These are phyloP conservation scores for Drosophila melanosoma DNA, from an alignment of 2,888 invertebrate genomes.

Conservation along the genomic window DNA sequence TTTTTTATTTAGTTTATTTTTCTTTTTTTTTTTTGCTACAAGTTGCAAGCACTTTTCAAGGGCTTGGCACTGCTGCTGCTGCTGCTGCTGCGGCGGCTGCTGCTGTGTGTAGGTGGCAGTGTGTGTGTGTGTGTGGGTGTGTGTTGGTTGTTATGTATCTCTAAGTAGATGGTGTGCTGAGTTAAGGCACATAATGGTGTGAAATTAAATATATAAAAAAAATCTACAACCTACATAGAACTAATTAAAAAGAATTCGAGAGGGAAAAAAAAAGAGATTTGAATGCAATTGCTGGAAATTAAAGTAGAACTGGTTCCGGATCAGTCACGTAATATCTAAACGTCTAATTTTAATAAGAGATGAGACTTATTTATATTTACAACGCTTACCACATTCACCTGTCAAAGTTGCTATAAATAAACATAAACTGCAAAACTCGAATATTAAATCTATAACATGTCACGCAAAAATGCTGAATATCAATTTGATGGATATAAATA, in stretches of 20 bases:
- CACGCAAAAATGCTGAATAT: conserved; percentile 27
- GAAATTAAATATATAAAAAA: conserved; percentile 39
- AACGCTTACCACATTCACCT: not conserved
- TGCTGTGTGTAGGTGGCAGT: conserved; percentile 26
- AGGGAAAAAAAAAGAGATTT: not conserved
- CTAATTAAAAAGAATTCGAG: not conserved
- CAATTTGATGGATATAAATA: conserved; percentile 17
- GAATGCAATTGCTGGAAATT: not conserved
- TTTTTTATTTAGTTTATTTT: conserved; percentile 57
- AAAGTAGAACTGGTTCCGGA: not conserved
- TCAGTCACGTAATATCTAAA: not conserved
- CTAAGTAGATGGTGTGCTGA: conserved; percentile 44
- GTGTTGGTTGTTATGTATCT: conserved; percentile 26
- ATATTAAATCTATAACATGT: conserved; percentile 14
- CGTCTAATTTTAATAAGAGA: not conserved
- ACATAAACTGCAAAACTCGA: not conserved
- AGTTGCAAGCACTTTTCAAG: conserved; percentile 33
- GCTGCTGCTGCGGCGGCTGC: not conserved
- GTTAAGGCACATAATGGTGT: conserved; percentile 50
- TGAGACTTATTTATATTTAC: not conserved
- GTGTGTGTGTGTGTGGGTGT: conserved; percentile 27
- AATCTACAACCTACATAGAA: conserved; percentile 4
- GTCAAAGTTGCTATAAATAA: not conserved
- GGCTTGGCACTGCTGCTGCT: conserved; percentile 39
- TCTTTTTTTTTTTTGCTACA: conserved; percentile 36